These are phyloP conservation scores for Drosophila jambulina DNA, from an alignment of 1,140 invertebrate species.

Conservation along the genomic window DNA sequence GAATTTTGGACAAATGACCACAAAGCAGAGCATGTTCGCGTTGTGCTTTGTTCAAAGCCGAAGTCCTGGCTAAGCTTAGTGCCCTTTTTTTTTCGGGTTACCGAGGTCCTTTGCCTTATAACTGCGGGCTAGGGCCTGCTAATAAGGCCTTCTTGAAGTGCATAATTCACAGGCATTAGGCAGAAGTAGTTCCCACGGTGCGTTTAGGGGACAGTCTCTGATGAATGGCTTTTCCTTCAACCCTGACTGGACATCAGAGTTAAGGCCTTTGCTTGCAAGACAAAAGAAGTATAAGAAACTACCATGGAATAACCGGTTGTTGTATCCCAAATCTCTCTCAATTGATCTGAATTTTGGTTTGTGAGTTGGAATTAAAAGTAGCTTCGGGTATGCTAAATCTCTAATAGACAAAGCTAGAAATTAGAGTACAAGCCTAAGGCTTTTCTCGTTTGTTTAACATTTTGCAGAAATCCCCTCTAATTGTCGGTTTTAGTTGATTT, in stretches of 20 bases:
- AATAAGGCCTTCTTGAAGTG: slow-evolving; percentile 51
- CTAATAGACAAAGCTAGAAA: background rate
- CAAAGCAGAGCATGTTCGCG: slow-evolving; percentile 9
- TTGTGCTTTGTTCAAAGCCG: slow-evolving; percentile 1
- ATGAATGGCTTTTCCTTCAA: slow-evolving; percentile 49
- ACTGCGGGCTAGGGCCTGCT: slow-evolving; percentile 8
- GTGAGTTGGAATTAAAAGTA: background rate
- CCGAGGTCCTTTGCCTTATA: slow-evolving; percentile 7
- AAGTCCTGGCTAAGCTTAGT: slow-evolving; percentile 1
- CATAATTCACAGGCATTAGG: slow-evolving; percentile 56
- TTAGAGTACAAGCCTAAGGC: background rate
- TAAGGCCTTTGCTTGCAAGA: background rate
- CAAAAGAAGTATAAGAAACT: background rate
- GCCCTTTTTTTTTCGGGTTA: background rate
- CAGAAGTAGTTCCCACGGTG: slow-evolving; percentile 7
- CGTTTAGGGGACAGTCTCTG: slow-evolving; percentile 26
- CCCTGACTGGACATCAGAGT: background rate
- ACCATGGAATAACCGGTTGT: background rate
- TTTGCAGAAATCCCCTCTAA: background rate
- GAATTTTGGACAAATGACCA: slow-evolving; percentile 51
- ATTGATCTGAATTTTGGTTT: background rate
- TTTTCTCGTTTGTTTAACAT: background rate
- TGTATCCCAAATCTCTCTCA: background rate
- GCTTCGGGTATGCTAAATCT: background rate
- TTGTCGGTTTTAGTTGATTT: background rate